Percentiles rank a stretch among this genome's conserved stretches.
These are phyloP conservation scores for Leptatherina wallacei DNA, from an alignment of 2,797 vertebrate species.

Conservation along the genomic window DNA sequence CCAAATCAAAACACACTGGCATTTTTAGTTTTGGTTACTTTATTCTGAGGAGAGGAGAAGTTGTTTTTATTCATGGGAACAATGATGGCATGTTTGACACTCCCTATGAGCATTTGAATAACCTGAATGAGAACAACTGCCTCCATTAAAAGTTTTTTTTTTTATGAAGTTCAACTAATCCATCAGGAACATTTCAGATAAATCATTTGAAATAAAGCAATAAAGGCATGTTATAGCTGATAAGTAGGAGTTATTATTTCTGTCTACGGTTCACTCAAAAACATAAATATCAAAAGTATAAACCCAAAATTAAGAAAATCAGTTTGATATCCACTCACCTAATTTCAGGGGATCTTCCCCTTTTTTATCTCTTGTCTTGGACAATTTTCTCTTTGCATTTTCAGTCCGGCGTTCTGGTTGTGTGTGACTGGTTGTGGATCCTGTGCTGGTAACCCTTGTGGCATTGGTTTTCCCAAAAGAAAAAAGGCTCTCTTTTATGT, in stretches of 20 bases:
- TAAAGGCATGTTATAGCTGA: too few relatives aligned
- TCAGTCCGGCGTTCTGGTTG: constrained; percentile 37
- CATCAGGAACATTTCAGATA: background rate
- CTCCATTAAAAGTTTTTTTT: background rate
- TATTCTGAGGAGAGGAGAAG: background rate
- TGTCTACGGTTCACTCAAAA: background rate
- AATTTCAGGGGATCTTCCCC: constrained; percentile 56
- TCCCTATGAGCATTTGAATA: background rate
- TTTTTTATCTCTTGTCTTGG: constrained; percentile 19
- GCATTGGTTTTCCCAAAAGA: constrained; percentile 18
- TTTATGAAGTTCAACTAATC: background rate
- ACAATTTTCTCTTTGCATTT: constrained; percentile 24
- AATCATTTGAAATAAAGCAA: too few relatives aligned
- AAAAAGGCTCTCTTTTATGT: constrained; percentile 16
- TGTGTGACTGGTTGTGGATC: constrained; percentile 14
- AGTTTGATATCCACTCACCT: constrained; percentile 54
- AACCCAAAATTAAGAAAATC: background rate
- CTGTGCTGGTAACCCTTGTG: constrained; percentile 29
- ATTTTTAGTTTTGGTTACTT: background rate
- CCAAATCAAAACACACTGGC: background rate
- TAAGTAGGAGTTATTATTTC: background rate
- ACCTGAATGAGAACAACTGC: background rate
- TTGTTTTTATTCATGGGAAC: constrained; percentile 8
- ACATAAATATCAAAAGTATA: too few relatives aligned
- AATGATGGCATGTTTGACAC: background rate